Conservation (phyloP, 2,888 invertebrate species). For the Adelognathus sp. region DNA sequence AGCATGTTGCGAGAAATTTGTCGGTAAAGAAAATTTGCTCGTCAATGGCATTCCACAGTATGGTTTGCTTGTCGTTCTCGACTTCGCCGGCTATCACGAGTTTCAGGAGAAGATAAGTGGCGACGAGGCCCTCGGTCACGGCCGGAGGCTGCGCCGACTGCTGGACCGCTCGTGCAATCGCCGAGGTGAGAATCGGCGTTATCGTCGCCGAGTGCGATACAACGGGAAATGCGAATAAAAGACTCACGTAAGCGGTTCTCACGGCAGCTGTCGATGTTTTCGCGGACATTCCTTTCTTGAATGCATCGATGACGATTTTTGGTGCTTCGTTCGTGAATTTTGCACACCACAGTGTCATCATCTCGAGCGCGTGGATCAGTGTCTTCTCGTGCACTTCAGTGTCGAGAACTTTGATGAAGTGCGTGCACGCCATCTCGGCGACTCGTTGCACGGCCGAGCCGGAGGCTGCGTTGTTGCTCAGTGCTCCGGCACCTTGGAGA, state of each 20-base stretch:
- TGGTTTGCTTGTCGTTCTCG: slow-evolving; percentile 82
- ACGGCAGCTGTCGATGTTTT: slow-evolving; percentile 91
- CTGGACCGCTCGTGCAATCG: slow-evolving; percentile 88
- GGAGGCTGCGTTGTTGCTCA: slow-evolving; percentile 87
- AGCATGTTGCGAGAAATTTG: slow-evolving; percentile 88
- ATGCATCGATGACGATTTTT: slow-evolving; percentile 85
- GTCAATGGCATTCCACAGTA: slow-evolving; percentile 88
- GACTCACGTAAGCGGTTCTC: slow-evolving; percentile 89
- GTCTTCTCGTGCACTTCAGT: slow-evolving; percentile 97
- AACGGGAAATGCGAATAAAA: slow-evolving; percentile 82
- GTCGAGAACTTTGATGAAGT: slow-evolving; percentile 90
- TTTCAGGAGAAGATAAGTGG: slow-evolving; percentile 86
- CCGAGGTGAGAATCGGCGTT: slow-evolving; percentile 86
- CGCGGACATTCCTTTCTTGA: slow-evolving; percentile 88
- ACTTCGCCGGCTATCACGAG: slow-evolving; percentile 82
- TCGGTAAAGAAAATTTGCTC: slow-evolving; percentile 92
- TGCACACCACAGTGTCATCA: slow-evolving; percentile 90
- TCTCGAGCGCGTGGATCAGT: slow-evolving; percentile 90
- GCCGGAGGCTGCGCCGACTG: slow-evolving; percentile 88
- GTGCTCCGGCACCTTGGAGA: slow-evolving; percentile 89
- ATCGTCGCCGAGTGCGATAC: slow-evolving; percentile 75
- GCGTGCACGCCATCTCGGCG: slow-evolving; percentile 85
- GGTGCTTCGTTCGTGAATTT: slow-evolving; percentile 87
- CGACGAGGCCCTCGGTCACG: slow-evolving; percentile 88
- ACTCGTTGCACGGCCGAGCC: slow-evolving; percentile 83